A percentile compares a stretch with the other conserved stretches of the same genome.
Evolutionary conservation across 1,140 invertebrate species (phyloP).

Genomic region (Neodiprion lecontei): DNA sequence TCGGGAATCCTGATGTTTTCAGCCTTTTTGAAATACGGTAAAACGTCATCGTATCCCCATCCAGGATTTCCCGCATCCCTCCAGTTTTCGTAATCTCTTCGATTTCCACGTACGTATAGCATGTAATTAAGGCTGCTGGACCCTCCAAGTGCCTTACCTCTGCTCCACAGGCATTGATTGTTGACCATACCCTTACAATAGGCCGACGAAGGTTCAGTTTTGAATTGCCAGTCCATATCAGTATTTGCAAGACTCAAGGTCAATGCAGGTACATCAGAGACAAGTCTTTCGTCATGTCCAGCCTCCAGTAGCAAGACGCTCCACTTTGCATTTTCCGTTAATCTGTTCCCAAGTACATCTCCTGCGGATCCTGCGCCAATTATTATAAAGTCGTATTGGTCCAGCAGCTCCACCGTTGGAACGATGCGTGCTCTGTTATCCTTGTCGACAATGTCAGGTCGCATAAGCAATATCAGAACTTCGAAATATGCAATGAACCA

Average conservation of each 20-base stretch:
- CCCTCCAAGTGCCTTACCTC: slow-evolving; percentile 64
- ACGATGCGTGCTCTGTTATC: slow-evolving; percentile 64
- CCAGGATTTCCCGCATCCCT: slow-evolving; percentile 55
- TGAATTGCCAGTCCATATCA: slow-evolving; percentile 78
- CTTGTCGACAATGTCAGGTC: slow-evolving; percentile 72
- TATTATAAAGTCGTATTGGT: slow-evolving; percentile 75
- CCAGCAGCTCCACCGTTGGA: slow-evolving; percentile 57
- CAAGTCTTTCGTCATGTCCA: slow-evolving; percentile 73
- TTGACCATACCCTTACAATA: slow-evolving; percentile 63
- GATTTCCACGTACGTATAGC: slow-evolving; percentile 69
- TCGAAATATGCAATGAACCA: slow-evolving; percentile 67
- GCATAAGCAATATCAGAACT: slow-evolving; percentile 64
- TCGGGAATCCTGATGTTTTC: slow-evolving; percentile 63
- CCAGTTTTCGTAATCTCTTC: slow-evolving; percentile 59
- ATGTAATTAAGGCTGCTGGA: slow-evolving; percentile 68
- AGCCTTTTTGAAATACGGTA: slow-evolving; percentile 63
- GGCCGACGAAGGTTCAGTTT: slow-evolving; percentile 70
- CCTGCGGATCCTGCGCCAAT: slow-evolving; percentile 84
- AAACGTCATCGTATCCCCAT: slow-evolving; percentile 67
- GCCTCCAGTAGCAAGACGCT: slow-evolving; percentile 78
- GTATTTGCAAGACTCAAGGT: slow-evolving; percentile 76
- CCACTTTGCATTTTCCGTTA: slow-evolving; percentile 72
- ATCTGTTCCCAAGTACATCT: slow-evolving; percentile 75
- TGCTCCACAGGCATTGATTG: slow-evolving; percentile 38
- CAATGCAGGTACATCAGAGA: slow-evolving; percentile 75